Conservation (phyloP, 2,113 vertebrate species). For the Lycocorax pyrrhopterus region DNA sequence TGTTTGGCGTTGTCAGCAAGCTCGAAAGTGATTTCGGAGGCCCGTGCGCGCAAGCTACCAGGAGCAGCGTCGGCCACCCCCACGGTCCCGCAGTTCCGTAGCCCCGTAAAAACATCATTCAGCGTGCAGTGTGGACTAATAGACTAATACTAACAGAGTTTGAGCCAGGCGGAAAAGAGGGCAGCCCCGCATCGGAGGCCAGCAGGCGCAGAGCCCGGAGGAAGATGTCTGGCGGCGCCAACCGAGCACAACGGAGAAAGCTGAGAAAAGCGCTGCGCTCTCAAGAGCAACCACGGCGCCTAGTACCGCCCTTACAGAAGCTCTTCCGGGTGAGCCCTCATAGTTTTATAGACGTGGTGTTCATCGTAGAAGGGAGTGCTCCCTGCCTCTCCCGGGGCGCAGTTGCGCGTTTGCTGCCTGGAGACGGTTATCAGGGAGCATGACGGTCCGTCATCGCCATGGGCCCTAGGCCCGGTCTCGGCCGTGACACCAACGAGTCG, state of each 20-base stretch:
- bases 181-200: neutral
- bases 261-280: neutral
- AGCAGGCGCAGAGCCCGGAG: neutral
- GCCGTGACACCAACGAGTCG: neutral
- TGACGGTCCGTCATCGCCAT: neutral
- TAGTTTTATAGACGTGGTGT: neutral
- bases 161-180: neutral
- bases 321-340: neutral
- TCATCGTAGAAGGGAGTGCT: neutral
- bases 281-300: neutral
- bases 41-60: slow-evolving; percentile 61
- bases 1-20: slow-evolving; percentile 94
- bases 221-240: neutral
- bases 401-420: neutral
- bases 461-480: neutral
- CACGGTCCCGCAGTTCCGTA: neutral
- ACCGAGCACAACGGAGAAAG: neutral
- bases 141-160: neutral
- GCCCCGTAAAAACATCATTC: neutral
- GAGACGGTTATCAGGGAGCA: neutral
- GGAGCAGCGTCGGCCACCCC: slow-evolving; percentile 64
- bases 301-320: neutral
- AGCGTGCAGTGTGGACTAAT: neutral
- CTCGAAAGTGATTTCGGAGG: slow-evolving; percentile 92
- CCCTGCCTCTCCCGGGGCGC: neutral